Conservation (phyloP, 1,140 invertebrate species). For the Apolygus lucorum region DNA sequence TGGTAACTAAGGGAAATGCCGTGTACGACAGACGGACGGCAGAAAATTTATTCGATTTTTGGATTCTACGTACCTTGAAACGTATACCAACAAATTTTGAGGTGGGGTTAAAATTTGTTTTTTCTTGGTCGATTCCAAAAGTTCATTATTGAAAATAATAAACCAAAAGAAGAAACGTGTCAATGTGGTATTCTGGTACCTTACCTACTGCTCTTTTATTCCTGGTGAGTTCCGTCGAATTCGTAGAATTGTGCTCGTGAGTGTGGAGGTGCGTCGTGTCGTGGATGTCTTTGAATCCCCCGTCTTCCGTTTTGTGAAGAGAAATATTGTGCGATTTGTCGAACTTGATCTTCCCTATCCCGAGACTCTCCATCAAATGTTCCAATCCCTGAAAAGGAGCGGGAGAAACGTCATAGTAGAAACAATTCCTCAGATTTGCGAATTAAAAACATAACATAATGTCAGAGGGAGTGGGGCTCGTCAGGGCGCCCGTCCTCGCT, state of each 20-base stretch:
- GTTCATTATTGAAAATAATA: not conserved
- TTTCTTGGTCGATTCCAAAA: not conserved
- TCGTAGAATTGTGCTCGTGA: constrained; percentile 33
- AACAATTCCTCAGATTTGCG: too few relatives aligned
- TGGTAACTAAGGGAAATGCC: too few relatives aligned
- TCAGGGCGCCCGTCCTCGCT: too few relatives aligned
- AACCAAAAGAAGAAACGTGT: not conserved
- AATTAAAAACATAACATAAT: too few relatives aligned
- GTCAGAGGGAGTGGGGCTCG: too few relatives aligned
- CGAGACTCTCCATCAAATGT: constrained; percentile 50
- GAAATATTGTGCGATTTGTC: constrained; percentile 47
- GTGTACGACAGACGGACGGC: too few relatives aligned
- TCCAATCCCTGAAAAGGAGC: constrained; percentile 51
- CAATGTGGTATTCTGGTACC: not conserved
- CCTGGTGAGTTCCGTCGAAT: too few relatives aligned
- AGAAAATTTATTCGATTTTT: too few relatives aligned
- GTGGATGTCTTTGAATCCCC: constrained; percentile 46
- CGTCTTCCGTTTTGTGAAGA: constrained; percentile 31
- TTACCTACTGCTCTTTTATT: not conserved
- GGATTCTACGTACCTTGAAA: too few relatives aligned
- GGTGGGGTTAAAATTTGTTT: too few relatives aligned
- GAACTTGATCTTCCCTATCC: constrained; percentile 49
- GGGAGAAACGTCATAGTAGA: too few relatives aligned
- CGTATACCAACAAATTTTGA: too few relatives aligned
- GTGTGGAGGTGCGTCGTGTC: constrained; percentile 47